Evolutionary conservation across 2,113 vertebrate genomes (phyloP), one percentile per base, ranked within the genome.

Genomic region (Carettochelys insculpta): DNA sequence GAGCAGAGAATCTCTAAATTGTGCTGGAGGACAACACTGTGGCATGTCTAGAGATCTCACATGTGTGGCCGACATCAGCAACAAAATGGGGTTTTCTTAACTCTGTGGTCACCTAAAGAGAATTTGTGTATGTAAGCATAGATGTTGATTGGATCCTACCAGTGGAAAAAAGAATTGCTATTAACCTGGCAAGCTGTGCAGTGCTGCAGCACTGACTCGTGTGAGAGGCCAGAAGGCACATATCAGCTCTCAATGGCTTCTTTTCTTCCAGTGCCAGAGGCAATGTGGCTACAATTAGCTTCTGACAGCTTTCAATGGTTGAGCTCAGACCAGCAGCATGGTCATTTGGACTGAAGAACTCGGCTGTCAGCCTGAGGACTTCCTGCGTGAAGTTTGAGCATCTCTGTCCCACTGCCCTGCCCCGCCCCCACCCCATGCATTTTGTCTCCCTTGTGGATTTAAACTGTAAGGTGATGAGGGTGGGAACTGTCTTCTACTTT

Each of bases 51-150:
- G 65, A 85, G 2, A 2, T 47, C 47, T 83, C 83, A 76, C 2
- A 1, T 7, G 92, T 27, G 27, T 34, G 3, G 2, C 7, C 0
- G 1, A 68, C 61, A 68, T n/a, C 20, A 9, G 61, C 34, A 68
- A 38, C n/a, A 38, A 38, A 68, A 61, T 31, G 34, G 58, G 14
- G 31, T 61, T 34, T 71, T 27, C 53, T 71, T 61, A 0, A 1
- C 14, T 41, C 8, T 48, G 24, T 38, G 11, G 41, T 1, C 2
- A 43, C 34, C 54, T 41, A 19, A 83, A 2, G 52, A 77, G 85
- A 79, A 45, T 0, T 0, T 0, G 11, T 12, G 77, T 20, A 50
- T 51, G 14, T 51, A 77, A 22, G 20, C 4, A n/a, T 5, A 58
- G 16, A 24, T 47, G 4, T 65, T 19, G 3, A 48, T 56, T 86